A percentile compares a stretch with the other conserved stretches of the same genome.
phyloP scores from a whole-genome alignment of 2,797 vertebrate genomes.

The Coregonus sp. region DNA sequence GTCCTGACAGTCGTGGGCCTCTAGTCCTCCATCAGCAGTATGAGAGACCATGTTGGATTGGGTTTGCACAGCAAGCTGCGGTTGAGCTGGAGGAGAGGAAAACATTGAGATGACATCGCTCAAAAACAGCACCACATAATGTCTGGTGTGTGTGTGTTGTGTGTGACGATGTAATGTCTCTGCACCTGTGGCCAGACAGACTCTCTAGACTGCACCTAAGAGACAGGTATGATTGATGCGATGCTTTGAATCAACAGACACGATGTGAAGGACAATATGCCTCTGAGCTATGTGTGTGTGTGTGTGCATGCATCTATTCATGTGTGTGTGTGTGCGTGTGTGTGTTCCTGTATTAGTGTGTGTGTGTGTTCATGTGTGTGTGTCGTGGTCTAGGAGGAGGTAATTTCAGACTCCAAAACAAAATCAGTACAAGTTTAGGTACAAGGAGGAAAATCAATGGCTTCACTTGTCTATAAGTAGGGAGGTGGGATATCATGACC shows the following conservation, averaged over 20 bases:
- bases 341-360: no score
- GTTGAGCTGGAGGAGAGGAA: no score
- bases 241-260: constrained; percentile 47
- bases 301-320: no score
- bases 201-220: constrained; percentile 33
- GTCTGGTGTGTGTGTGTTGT: constrained; percentile 10
- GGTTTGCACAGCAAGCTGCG: no score
- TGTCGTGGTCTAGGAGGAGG: constrained; percentile 14
- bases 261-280: constrained; percentile 31
- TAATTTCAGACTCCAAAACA: constrained; percentile 54
- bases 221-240: constrained; percentile 52
- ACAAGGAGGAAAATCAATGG: constrained; percentile 63
- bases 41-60: no score
- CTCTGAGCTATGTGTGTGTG: constrained; percentile 29
- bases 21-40: no score
- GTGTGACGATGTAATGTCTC: not conserved
- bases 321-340: no score
- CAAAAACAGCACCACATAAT: no score
- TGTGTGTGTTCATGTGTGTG: no score
- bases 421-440: constrained; percentile 56
- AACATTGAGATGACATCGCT: no score
- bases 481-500: constrained; percentile 24
- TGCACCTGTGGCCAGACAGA: no score
- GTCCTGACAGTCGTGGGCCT: no score
- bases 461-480: constrained; percentile 64